These are phyloP conservation scores for Agrochola litura DNA, from an alignment of 2,888 invertebrate genomes.

Conservation along the genomic window DNA sequence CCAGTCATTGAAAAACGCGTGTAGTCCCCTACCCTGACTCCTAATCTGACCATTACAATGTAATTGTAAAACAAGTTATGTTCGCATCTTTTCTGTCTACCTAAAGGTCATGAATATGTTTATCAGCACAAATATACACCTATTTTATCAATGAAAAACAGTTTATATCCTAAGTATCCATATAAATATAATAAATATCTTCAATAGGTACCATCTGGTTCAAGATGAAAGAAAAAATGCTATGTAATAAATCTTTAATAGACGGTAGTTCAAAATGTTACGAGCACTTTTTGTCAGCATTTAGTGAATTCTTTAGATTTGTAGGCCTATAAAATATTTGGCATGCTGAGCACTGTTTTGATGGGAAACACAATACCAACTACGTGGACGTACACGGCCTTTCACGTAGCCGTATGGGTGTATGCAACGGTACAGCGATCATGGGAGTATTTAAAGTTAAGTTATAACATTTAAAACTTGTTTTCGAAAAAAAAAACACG, in stretches of 20 bases:
- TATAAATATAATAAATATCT: conserved; percentile 39
- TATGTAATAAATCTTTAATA: conserved; percentile 49
- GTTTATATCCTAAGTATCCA: conserved; percentile 18
- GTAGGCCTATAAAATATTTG: conserved; percentile 25
- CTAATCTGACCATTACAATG: neutral
- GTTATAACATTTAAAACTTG: too few species aligned
- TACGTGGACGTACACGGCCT: too few species aligned
- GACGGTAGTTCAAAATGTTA: conserved; percentile 46
- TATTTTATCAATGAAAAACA: conserved; percentile 32
- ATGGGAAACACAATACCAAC: too few species aligned
- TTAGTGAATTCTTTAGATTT: conserved; percentile 38
- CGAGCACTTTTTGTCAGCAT: conserved; percentile 32
- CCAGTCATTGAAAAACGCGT: neutral
- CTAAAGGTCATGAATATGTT: neutral
- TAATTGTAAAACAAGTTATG: neutral
- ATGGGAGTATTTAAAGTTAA: too few species aligned
- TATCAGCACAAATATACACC: neutral
- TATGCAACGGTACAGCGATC: too few species aligned
- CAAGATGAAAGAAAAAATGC: conserved; percentile 51
- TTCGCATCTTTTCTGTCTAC: neutral
- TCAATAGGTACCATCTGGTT: conserved; percentile 53
- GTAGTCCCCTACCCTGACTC: too few species aligned
- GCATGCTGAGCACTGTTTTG: too few species aligned
- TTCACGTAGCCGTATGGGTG: neutral
- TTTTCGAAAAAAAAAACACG: too few species aligned